These are phyloP conservation scores for Cotesia glomerata DNA, from an alignment of 1,140 invertebrate species.

Conservation along the genomic window DNA sequence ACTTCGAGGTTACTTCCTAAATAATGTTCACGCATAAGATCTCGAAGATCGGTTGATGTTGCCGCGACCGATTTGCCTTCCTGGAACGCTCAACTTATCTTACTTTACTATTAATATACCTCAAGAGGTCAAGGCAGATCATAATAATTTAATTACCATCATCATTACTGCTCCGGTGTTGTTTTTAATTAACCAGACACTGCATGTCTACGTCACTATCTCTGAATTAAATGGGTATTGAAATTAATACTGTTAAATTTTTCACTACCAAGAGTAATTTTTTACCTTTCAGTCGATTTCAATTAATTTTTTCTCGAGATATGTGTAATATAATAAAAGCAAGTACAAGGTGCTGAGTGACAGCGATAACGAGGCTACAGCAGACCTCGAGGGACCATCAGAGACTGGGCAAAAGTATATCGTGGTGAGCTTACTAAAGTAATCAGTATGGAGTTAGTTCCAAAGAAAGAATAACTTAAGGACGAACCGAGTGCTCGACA, in stretches of 20 bases:
- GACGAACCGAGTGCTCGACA: not conserved
- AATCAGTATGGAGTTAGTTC: not conserved
- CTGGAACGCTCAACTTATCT: conserved; percentile 36
- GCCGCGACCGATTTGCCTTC: not conserved
- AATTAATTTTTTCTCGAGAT: no score
- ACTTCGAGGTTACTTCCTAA: conserved; percentile 46
- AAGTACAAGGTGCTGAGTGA: not conserved
- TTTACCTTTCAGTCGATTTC: no score
- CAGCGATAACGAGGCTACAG: conserved; percentile 1
- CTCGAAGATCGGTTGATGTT: not conserved
- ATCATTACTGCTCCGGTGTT: no score
- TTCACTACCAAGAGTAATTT: not conserved
- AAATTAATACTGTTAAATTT: no score
- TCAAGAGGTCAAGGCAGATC: not conserved
- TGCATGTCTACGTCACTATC: no score
- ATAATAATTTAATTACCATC: not conserved
- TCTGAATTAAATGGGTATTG: no score
- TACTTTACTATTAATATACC: no score
- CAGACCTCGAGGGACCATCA: not conserved
- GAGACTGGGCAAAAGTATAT: not conserved
- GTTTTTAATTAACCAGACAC: not conserved
- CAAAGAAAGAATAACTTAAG: not conserved
- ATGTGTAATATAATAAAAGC: not conserved
- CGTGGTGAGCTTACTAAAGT: not conserved
- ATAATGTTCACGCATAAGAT: conserved; percentile 30